A percentile compares a stretch with the other conserved stretches of the same genome.
These are phyloP conservation scores for Amiota mariae DNA, from an alignment of 2,888 invertebrate species.

Conservation along the genomic window DNA sequence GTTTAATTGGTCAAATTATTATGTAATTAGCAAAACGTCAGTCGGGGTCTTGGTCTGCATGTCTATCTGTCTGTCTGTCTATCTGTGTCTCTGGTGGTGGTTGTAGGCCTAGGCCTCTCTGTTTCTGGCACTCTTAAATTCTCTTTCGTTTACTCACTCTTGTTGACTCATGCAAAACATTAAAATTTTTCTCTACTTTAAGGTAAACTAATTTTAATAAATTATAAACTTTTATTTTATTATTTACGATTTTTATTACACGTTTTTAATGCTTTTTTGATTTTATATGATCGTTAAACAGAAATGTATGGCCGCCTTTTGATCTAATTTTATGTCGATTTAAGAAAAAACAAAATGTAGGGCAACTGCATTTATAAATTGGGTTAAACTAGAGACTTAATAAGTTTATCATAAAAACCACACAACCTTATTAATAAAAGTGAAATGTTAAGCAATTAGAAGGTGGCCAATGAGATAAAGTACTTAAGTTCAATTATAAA, in stretches of 20 bases:
- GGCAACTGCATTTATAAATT: background rate
- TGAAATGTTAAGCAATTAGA: background rate
- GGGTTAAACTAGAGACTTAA: background rate
- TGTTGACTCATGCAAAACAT: slow-evolving; percentile 29
- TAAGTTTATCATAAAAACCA: no score
- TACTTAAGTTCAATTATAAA: background rate
- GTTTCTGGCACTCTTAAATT: no score
- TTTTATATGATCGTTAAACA: background rate
- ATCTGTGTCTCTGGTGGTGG: no score
- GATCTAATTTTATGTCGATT: background rate
- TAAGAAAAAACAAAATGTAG: background rate
- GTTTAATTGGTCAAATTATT: slow-evolving; percentile 70
- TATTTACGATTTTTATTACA: background rate
- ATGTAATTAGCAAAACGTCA: slow-evolving; percentile 66
- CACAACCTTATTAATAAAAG: no score
- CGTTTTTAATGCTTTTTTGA: slow-evolving; percentile 9
- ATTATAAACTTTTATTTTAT: background rate
- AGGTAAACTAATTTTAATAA: slow-evolving; percentile 40
- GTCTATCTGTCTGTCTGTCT: no score
- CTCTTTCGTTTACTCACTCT: slow-evolving; percentile 6
- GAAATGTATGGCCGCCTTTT: background rate
- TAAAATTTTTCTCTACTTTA: slow-evolving; percentile 33
- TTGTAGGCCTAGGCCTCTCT: no score
- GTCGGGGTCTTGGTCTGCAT: slow-evolving; percentile 21
- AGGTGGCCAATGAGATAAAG: background rate